Evolutionary conservation across 2,888 invertebrate species (phyloP), one percentile per base, ranked within the genome.

Genomic region (Acronicta leporina): DNA sequence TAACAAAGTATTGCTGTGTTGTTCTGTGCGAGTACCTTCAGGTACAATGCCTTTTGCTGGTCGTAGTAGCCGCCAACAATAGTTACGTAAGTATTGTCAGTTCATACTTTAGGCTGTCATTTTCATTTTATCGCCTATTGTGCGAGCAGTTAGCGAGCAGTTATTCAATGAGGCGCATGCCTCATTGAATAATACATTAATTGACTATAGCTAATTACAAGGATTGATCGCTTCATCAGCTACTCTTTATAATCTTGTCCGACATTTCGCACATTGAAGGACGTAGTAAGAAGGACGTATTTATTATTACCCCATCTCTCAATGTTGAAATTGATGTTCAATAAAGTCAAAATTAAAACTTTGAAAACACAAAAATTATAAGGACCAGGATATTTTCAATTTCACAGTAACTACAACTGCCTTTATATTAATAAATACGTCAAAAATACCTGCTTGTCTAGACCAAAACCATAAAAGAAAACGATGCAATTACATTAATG

Each of bases 1-100:
- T 75, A 82, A 86, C 81, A 75, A 81, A 56, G 47, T 65, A 73
- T 74, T 72, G 70, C 66, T 72, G 65, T 75, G 60, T 58, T 51
- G 70, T 71, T 70, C 60, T 54, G 60, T 63, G 25, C 51, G 69
- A 63, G 66, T 60, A 72, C 60, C 48, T 65, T 48, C 54, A 49
- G 40, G 59, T 67, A 73, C 62, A 57, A 63, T 52, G 67, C 66
- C 73, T 56, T 65, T 61, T 58, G 46, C 61, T 43, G 48, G 16
- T 59, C 51, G 54, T 53, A 63, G 56, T 65, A 53, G 55, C 42
- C 27, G 51, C 25, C 51, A 66, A 41, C 46, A 63, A 59, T 49
- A 60, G 47, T 65, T 63, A 60, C 50, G 59, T 55, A 73, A 73
- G 27, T 54, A 62, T 62, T 60, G 52, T 59, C 45, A 60, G 51